Evolutionary conservation across 1,140 invertebrate genomes (phyloP).

Genomic region (Amphibalanus amphitrite): DNA sequence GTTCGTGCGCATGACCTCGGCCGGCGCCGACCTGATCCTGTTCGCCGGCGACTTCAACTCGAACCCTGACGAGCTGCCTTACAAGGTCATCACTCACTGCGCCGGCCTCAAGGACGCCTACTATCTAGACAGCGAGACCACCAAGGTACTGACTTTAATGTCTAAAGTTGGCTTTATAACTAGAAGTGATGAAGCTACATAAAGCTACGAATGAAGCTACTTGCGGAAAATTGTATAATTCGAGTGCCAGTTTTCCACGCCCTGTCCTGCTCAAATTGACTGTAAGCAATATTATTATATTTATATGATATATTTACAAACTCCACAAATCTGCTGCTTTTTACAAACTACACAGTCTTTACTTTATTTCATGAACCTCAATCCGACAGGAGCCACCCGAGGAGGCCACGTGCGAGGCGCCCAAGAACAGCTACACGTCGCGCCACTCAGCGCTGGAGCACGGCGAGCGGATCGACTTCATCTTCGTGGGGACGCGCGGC

Average conservation of each 20-base stretch:
- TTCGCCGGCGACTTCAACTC: conserved; percentile 86
- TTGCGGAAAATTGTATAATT: too few relatives aligned
- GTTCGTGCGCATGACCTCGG: conserved; percentile 68
- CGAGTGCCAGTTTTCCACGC: too few relatives aligned
- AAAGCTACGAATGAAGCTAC: too few relatives aligned
- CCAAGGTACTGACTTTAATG: too few relatives aligned
- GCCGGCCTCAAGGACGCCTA: conserved; percentile 33
- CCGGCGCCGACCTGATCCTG: conserved; percentile 57
- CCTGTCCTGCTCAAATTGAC: too few relatives aligned
- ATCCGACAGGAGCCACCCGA: not conserved
- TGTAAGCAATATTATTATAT: too few relatives aligned
- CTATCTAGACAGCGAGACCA: not conserved
- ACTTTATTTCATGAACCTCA: too few relatives aligned
- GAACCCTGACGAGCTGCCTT: conserved; percentile 67
- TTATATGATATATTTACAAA: too few relatives aligned
- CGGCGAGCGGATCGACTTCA: not conserved
- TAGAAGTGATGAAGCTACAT: too few relatives aligned
- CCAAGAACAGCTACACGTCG: not conserved
- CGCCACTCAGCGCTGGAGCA: not conserved
- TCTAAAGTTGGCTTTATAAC: too few relatives aligned
- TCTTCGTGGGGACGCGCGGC: not conserved
- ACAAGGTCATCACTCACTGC: conserved; percentile 35
- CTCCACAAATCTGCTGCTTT: too few relatives aligned
- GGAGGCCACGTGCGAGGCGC: not conserved
- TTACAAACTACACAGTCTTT: too few relatives aligned